Percentiles rank a stretch among this genome's conserved stretches.
Evolutionary conservation across 2,113 vertebrate species (phyloP).

Genomic region (Scartelaos histophorus): DNA sequence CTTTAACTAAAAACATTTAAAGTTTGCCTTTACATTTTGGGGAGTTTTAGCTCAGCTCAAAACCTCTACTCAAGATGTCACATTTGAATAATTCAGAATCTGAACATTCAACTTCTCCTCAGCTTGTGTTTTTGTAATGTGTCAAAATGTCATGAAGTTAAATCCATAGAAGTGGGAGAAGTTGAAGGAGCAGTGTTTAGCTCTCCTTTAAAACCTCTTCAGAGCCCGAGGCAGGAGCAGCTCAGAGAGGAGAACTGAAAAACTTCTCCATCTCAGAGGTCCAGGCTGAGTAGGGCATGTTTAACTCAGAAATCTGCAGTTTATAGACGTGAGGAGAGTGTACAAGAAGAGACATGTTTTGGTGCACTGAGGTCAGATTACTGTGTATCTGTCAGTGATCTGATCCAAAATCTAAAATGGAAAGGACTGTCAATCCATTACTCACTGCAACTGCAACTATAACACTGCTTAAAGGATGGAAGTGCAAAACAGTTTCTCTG

Average conservation of each 20-base stretch:
- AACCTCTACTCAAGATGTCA: neutral
- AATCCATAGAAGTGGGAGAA: conserved; percentile 10
- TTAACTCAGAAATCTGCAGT: neutral
- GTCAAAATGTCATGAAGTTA: conserved; percentile 12
- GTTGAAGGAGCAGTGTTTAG: conserved; percentile 19
- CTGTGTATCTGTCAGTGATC: neutral
- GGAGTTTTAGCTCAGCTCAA: neutral
- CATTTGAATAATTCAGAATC: neutral
- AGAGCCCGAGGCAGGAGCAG: conserved; percentile 29
- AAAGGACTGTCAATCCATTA: no score
- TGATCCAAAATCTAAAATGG: neutral
- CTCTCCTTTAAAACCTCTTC: conserved; percentile 38
- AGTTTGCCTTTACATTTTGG: no score
- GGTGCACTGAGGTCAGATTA: neutral
- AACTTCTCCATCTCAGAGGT: neutral
- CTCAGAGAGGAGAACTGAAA: conserved; percentile 12
- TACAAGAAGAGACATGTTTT: neutral
- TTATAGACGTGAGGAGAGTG: neutral
- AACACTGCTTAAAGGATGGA: no score
- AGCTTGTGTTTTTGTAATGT: conserved; percentile 3
- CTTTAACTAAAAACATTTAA: neutral
- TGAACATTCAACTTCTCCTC: neutral
- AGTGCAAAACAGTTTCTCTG: no score
- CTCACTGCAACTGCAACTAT: no score
- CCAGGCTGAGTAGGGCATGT: neutral